Conservation (phyloP, 2,797 vertebrate genomes). For the Characodon lateralis region DNA sequence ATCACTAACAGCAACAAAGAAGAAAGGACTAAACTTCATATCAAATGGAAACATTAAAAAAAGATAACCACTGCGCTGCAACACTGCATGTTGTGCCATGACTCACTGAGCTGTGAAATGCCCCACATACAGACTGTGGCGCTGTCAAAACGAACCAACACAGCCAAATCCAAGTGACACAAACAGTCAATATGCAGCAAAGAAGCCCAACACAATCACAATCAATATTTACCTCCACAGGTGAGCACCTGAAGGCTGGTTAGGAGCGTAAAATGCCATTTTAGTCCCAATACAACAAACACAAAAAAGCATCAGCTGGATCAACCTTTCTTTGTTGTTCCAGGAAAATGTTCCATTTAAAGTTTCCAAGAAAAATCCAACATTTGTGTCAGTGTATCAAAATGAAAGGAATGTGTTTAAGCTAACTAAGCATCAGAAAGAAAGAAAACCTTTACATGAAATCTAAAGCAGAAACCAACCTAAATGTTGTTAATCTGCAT, state of each 20-base stretch:
- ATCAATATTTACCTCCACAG: conserved; percentile 47
- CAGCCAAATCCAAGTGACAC: conserved; percentile 48
- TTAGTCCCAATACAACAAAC: conserved; percentile 33
- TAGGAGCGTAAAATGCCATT: conserved; percentile 36
- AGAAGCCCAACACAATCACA: conserved; percentile 51
- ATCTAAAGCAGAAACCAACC: conserved; percentile 39
- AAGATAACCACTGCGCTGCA: conserved; percentile 32
- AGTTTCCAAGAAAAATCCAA: conserved; percentile 23
- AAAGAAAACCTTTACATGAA: conserved; percentile 22
- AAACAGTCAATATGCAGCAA: conserved; percentile 39
- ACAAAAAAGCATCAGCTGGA: conserved; percentile 25
- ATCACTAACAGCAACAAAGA: conserved; percentile 61
- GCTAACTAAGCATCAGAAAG: conserved; percentile 44
- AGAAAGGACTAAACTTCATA: conserved; percentile 52
- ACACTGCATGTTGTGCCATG: conserved; percentile 25
- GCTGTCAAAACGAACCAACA: conserved; percentile 45
- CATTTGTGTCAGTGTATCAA: conserved; percentile 31
- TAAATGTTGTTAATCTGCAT: conserved; percentile 22
- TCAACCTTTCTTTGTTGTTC: conserved; percentile 39
- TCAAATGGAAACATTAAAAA: conserved; percentile 61
- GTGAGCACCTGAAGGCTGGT: conserved; percentile 11
- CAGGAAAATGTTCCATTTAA: conserved; percentile 34
- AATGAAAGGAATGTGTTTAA: conserved; percentile 69
- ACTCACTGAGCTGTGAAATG: conserved; percentile 35
- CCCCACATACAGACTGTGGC: conserved; percentile 18